Conservation (phyloP, 2,113 vertebrate species). For the Onychorhynchus coronatus region DNA sequence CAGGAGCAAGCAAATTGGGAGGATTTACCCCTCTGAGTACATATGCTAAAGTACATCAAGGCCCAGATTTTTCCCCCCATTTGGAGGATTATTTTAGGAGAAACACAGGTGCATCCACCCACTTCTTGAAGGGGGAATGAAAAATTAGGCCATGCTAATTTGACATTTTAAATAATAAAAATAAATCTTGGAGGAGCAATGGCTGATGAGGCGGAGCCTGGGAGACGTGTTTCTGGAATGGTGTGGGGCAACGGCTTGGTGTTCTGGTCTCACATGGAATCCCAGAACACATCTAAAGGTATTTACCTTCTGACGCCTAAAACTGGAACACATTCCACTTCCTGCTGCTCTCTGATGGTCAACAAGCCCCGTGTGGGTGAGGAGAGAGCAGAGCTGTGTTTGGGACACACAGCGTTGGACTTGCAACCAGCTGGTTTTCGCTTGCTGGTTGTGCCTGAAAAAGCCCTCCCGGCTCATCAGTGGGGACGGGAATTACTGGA, state of each 20-base stretch:
- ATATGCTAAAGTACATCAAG: background rate
- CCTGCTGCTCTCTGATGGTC: background rate
- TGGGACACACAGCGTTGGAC: background rate
- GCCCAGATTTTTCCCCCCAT: background rate
- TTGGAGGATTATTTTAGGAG: conserved; percentile 12
- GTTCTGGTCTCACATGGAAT: background rate
- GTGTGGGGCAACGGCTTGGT: background rate
- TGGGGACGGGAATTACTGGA: background rate
- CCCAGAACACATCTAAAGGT: fast-evolving
- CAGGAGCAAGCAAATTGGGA: background rate
- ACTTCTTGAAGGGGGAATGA: background rate
- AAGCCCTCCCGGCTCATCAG: background rate
- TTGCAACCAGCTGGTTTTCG: background rate
- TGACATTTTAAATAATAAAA: conserved; percentile 28
- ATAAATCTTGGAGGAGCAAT: background rate
- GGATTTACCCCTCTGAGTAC: background rate
- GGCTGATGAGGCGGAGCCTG: background rate
- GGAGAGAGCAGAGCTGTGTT: background rate
- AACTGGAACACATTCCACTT: background rate
- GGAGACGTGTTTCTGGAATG: background rate
- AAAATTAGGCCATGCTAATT: background rate
- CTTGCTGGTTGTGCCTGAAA: background rate
- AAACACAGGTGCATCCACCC: background rate
- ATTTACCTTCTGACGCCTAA: background rate
- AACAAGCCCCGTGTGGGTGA: background rate